A percentile compares a stretch with the other conserved stretches of the same genome.
Evolutionary conservation across 2,797 vertebrate species (phyloP).

Genomic region (Coracias cyanogaster): DNA sequence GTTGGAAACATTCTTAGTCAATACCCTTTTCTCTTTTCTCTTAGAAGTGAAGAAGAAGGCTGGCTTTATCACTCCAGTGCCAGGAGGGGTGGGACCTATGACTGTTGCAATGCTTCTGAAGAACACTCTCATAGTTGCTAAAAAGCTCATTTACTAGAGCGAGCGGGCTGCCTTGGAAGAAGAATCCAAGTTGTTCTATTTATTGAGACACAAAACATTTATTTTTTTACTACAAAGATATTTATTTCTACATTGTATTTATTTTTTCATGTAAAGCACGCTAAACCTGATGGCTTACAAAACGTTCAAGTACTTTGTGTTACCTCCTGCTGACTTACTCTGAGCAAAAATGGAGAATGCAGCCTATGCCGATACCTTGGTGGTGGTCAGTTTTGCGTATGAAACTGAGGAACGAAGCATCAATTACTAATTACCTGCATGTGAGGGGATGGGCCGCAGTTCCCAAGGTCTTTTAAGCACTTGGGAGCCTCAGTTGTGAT

Average conservation of each 20-base stretch:
- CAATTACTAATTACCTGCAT: not conserved
- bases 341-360: not conserved
- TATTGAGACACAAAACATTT: constrained; percentile 64
- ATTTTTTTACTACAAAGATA: constrained; percentile 75
- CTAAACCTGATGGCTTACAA: constrained; percentile 9
- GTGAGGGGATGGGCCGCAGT: not conserved
- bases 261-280: constrained; percentile 70
- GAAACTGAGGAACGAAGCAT: not conserved
- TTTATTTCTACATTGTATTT: constrained; percentile 81
- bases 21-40: constrained; percentile 41
- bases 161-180: not conserved
- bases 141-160: constrained; percentile 80
- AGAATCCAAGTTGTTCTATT: constrained; percentile 15
- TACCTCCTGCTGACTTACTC: constrained; percentile 6
- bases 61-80: constrained; percentile 91
- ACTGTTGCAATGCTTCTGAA: constrained; percentile 94
- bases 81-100: constrained; percentile 93
- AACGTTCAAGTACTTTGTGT: not conserved
- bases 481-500: not conserved
- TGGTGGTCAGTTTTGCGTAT: not conserved
- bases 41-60: constrained; percentile 92
- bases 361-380: not conserved
- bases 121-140: constrained; percentile 90
- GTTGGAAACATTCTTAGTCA: not conserved
- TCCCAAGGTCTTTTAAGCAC: not conserved